Evolutionary conservation across 2,888 invertebrate species (phyloP).

Genomic region (Agrochola macilenta): DNA sequence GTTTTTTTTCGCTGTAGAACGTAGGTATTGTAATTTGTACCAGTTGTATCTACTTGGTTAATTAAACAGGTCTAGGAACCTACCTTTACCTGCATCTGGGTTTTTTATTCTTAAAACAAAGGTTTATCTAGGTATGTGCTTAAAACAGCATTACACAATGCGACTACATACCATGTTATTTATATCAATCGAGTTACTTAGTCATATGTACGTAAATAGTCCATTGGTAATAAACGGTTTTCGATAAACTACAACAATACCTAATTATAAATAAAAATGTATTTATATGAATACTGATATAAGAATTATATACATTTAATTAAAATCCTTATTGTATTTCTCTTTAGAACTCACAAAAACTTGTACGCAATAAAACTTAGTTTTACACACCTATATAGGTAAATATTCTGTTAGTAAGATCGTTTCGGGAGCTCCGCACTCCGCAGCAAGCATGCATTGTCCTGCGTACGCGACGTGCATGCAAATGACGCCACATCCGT

Average conservation of each 20-base stretch:
- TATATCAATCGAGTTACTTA: conserved; percentile 22
- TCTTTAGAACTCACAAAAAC: conserved; percentile 8
- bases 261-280: neutral
- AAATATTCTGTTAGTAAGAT: conserved; percentile 57
- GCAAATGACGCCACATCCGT: conserved; percentile 87
- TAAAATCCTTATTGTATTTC: neutral
- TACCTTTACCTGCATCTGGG: neutral
- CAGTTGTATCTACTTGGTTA: neutral
- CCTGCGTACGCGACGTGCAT: conserved; percentile 79
- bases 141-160: conserved; percentile 10
- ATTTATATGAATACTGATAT: neutral
- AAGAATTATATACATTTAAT: conserved; percentile 5
- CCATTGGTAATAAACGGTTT: conserved; percentile 17
- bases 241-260: neutral
- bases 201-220: conserved; percentile 26
- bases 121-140: no score
- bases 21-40: neutral
- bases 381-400: conserved; percentile 45
- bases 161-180: conserved; percentile 17
- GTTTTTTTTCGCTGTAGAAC: conserved; percentile 2
- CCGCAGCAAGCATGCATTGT: conserved; percentile 63
- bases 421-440: conserved; percentile 58
- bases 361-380: conserved; percentile 25
- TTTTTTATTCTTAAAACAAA: neutral
- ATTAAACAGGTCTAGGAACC: neutral